phyloP scores from a whole-genome alignment of 1,140 invertebrate species.

The Neelides sp. region DNA sequence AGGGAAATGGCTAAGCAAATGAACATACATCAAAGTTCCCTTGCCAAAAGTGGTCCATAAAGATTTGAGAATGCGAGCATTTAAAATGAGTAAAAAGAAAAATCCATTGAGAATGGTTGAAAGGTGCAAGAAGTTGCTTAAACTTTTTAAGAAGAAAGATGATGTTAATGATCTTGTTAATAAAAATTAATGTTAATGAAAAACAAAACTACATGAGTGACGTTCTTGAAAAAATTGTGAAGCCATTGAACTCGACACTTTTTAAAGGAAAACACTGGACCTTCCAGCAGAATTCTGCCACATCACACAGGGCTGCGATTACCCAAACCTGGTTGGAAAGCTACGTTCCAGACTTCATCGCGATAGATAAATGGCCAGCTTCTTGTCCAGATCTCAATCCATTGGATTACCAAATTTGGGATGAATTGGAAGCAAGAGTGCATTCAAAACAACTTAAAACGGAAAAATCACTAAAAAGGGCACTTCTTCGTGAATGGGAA shows the following conservation, averaged over 20 bases:
- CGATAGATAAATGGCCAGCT: neutral
- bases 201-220: neutral
- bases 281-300: slow-evolving; percentile 9
- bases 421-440: neutral
- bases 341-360: slow-evolving; percentile 9
- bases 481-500: neutral
- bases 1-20: too few species aligned
- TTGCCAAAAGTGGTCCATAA: too few species aligned
- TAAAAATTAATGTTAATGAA: neutral
- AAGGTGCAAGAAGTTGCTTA: too few species aligned
- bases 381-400: slow-evolving; percentile 2
- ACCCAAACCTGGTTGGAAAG: neutral
- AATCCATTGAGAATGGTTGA: too few species aligned
- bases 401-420: slow-evolving; percentile 11
- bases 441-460: neutral
- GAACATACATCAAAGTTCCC: too few species aligned
- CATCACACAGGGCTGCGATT: neutral
- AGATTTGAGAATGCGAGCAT: too few species aligned
- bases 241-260: neutral
- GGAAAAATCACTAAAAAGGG: neutral
- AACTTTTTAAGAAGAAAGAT: too few species aligned
- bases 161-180: too few species aligned
- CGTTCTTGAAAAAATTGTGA: slow-evolving; percentile 7
- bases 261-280: slow-evolving; percentile 7
- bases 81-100: too few species aligned